Percentiles rank a stretch among this genome's conserved stretches.
Evolutionary conservation across 2,888 invertebrate genomes (phyloP).

Genomic region (Trachelus iudaicus): DNA sequence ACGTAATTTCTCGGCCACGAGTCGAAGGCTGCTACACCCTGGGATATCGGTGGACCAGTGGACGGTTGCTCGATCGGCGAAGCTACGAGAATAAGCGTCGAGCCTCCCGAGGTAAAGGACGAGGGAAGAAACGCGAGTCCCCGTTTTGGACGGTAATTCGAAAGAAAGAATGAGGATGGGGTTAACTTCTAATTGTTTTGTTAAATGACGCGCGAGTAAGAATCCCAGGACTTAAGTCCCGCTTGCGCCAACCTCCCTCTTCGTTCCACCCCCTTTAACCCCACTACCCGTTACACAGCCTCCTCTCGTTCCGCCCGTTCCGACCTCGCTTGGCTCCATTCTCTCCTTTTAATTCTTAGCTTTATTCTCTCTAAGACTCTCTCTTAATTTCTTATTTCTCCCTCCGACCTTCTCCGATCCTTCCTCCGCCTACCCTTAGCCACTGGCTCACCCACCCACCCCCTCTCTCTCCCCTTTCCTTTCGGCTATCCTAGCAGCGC

Average conservation of each 20-base stretch:
- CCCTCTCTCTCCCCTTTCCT: conserved; percentile 40
- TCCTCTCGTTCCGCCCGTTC: conserved; percentile 26
- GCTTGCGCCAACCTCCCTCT: conserved; percentile 35
- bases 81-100: conserved; percentile 24
- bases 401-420: conserved; percentile 24
- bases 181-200: conserved; percentile 67
- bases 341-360: conserved; percentile 64
- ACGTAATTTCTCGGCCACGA: conserved; percentile 17
- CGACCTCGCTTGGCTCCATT: conserved; percentile 16
- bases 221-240: conserved; percentile 64
- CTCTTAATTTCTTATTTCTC: conserved; percentile 66
- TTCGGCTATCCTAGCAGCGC: conserved; percentile 26
- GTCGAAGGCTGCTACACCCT: conserved; percentile 19
- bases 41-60: not conserved
- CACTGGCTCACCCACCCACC: conserved; percentile 14
- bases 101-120: conserved; percentile 22
- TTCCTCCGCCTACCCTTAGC: conserved; percentile 7
- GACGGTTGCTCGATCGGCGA: conserved; percentile 20
- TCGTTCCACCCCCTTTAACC: conserved; percentile 9
- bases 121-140: not conserved
- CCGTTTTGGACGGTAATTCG: not conserved
- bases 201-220: conserved; percentile 67
- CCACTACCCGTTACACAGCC: conserved; percentile 24
- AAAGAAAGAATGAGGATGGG: conserved; percentile 48
- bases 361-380: conserved; percentile 66